These are phyloP conservation scores for Myotis planiceps DNA, from an alignment of 2,797 vertebrate species.

Conservation along the genomic window DNA sequence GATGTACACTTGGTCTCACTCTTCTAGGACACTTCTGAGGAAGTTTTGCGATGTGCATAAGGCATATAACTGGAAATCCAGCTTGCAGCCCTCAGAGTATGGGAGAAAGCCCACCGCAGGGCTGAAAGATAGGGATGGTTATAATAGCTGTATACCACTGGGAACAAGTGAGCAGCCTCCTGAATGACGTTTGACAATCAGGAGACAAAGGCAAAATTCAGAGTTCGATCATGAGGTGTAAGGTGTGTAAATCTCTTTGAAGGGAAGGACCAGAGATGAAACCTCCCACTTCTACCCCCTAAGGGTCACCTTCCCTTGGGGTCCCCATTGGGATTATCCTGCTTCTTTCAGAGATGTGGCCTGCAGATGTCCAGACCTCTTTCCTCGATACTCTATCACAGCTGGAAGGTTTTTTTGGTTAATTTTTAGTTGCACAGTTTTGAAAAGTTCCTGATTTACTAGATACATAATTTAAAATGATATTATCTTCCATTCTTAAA, in stretches of 20 bases:
- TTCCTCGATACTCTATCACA: not conserved
- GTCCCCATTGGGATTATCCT: not conserved
- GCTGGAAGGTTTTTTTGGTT: not conserved
- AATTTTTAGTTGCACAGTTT: not conserved
- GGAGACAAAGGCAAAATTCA: not conserved
- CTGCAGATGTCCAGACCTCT: not conserved
- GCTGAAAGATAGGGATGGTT: not conserved
- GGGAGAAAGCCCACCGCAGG: not conserved
- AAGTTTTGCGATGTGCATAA: not conserved
- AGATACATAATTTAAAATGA: not conserved
- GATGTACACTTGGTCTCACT: not conserved
- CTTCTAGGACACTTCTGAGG: not conserved
- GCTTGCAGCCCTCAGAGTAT: not conserved
- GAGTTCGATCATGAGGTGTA: not conserved
- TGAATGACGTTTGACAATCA: not conserved
- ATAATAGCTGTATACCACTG: not conserved
- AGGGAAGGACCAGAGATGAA: not conserved
- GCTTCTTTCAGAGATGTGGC: not conserved
- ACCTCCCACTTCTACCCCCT: not conserved
- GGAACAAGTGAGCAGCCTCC: not conserved
- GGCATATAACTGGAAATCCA: not conserved
- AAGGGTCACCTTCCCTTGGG: not conserved
- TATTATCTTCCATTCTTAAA: not conserved
- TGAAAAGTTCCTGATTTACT: not conserved
- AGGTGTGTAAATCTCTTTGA: not conserved